Percentiles rank a stretch among this genome's conserved stretches.
Evolutionary conservation across 2,113 vertebrate genomes (phyloP).

Genomic region (Dipodomys ordii): DNA sequence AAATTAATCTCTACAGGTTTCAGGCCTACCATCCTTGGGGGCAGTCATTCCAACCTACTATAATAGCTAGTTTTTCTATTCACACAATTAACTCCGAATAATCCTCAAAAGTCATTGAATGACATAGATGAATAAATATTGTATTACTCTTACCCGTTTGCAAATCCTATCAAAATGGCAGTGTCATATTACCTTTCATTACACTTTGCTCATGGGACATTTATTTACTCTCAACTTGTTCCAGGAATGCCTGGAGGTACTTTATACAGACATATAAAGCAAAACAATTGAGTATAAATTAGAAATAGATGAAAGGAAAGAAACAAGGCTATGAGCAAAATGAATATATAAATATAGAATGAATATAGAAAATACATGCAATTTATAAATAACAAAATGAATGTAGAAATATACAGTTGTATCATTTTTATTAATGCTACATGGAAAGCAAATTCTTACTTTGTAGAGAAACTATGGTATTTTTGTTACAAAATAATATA

Average conservation of each 20-base stretch:
- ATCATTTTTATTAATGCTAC: neutral
- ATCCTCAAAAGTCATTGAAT: neutral
- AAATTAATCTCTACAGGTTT: neutral
- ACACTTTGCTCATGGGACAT: neutral
- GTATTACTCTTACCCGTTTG: constrained; percentile 4
- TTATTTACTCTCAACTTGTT: neutral
- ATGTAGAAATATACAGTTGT: neutral
- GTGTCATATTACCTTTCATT: neutral
- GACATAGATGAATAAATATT: neutral
- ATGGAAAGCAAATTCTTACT: constrained; percentile 31
- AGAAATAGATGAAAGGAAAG: constrained; percentile 24
- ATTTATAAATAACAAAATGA: neutral
- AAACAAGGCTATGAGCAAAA: constrained; percentile 3
- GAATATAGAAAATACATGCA: neutral
- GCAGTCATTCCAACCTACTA: neutral
- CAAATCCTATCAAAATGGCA: constrained; percentile 24
- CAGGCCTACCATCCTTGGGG: neutral
- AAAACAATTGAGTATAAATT: constrained; percentile 8
- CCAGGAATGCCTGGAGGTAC: neutral
- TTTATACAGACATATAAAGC: neutral
- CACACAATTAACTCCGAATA: neutral
- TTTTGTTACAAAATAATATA: constrained; percentile 29
- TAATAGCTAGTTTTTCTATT: neutral
- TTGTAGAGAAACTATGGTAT: neutral
- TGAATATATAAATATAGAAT: neutral